These are phyloP conservation scores for Poeciliopsis gracilis DNA, from an alignment of 2,797 vertebrate species.

Conservation along the genomic window DNA sequence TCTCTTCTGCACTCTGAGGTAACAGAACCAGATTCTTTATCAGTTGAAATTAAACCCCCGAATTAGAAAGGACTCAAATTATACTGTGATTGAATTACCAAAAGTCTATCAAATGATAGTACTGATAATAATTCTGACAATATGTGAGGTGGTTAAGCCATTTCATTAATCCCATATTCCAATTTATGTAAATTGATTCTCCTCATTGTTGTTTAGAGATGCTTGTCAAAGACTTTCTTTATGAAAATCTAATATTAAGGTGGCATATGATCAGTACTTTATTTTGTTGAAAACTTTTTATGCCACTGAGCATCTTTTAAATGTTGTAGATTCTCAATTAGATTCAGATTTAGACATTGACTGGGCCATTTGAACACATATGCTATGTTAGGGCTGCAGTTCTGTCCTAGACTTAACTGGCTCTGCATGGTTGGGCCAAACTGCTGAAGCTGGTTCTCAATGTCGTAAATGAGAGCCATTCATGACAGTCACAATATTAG, in stretches of 20 bases:
- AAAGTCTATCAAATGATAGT: background rate
- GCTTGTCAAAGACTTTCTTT: background rate
- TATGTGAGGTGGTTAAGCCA: background rate
- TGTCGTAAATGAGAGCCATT: too few species aligned
- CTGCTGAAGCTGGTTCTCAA: too few species aligned
- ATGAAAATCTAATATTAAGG: background rate
- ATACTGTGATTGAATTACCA: background rate
- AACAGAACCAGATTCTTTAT: background rate
- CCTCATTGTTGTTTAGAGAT: background rate
- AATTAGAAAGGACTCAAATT: conserved; percentile 1
- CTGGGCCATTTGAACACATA: background rate
- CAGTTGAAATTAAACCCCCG: background rate
- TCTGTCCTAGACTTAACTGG: background rate
- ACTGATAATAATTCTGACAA: background rate
- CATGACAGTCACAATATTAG: too few species aligned
- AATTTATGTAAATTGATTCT: background rate
- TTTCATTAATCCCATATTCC: background rate
- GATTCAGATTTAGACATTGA: background rate
- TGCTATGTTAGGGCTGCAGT: background rate
- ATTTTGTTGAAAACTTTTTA: background rate
- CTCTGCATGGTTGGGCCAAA: too few species aligned
- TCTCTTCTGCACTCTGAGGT: background rate
- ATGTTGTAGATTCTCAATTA: background rate
- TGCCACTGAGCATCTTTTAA: background rate
- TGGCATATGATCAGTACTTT: background rate